phyloP scores from a whole-genome alignment of 2,797 vertebrate genomes.

The Cygnus olor region DNA sequence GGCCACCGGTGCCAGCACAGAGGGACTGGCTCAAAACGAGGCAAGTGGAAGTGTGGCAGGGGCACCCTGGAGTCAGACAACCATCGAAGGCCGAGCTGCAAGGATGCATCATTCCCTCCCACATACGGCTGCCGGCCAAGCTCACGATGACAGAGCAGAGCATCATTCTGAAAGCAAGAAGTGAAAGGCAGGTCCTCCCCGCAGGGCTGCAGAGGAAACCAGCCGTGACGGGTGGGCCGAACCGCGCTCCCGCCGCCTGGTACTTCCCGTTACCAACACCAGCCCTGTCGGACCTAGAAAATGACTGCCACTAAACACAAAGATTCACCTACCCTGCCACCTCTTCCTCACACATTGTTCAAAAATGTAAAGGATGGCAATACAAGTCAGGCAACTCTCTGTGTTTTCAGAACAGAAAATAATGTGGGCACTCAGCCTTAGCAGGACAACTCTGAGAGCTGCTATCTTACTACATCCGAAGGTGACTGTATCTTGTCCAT shows the following conservation, averaged over 20 bases:
- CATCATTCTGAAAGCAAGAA: constrained; percentile 75
- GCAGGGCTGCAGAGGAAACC: constrained; percentile 11
- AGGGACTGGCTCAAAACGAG: neutral
- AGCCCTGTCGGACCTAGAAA: neutral
- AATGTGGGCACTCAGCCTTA: neutral
- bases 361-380: neutral
- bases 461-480: neutral
- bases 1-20: neutral
- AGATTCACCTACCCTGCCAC: neutral
- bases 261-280: neutral
- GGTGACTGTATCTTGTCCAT: neutral
- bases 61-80: neutral
- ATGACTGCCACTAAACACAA: neutral
- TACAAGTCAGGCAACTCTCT: neutral
- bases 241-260: rapidly evolving
- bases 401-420: neutral
- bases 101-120: neutral
- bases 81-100: neutral
- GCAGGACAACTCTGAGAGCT: neutral
- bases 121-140: rapidly evolving
- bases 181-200: constrained; percentile 60
- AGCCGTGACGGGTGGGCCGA: rapidly evolving
- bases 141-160: neutral
- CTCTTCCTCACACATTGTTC: neutral
- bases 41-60: neutral